Evolutionary conservation across 2,797 vertebrate genomes (phyloP).

Genomic region (Girardinus metallicus): DNA sequence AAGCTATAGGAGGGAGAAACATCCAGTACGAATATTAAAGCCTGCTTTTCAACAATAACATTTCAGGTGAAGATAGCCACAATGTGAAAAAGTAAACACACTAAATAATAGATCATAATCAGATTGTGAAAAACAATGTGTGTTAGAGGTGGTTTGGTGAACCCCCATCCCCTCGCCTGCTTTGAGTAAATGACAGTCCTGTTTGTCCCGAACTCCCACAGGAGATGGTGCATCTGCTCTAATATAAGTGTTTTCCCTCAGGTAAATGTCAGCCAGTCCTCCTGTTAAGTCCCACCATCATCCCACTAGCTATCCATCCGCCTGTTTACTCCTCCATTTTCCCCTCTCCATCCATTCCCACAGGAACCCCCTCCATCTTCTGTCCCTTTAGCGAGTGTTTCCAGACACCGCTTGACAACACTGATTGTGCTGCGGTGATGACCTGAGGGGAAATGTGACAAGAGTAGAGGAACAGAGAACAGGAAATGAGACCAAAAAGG

Average conservation of each 20-base stretch:
- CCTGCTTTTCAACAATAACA: constrained; percentile 56
- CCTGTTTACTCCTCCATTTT: constrained; percentile 47
- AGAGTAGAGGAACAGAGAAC: constrained; percentile 4
- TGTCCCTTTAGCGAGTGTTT: constrained; percentile 28
- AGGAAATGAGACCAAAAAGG: constrained; percentile 32
- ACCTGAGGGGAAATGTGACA: constrained; percentile 31
- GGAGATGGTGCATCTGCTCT: constrained; percentile 58
- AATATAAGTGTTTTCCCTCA: constrained; percentile 75
- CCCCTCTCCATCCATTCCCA: constrained; percentile 24
- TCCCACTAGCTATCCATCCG: constrained; percentile 48
- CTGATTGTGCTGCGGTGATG: constrained; percentile 44
- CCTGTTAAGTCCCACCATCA: constrained; percentile 54
- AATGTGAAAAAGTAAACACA: constrained; percentile 55
- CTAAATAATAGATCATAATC: constrained; percentile 70
- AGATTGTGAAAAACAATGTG: constrained; percentile 62
- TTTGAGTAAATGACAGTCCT: constrained; percentile 81
- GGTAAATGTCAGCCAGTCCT: constrained; percentile 82
- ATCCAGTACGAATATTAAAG: constrained; percentile 38
- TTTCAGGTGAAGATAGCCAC: constrained; percentile 56
- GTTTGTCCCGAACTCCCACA: constrained; percentile 76
- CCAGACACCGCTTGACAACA: constrained; percentile 55
- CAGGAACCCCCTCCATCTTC: constrained; percentile 28
- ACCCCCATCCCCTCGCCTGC: constrained; percentile 52
- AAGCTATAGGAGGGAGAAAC: background rate
- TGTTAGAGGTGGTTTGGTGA: constrained; percentile 68